phyloP scores from a whole-genome alignment of 2,888 invertebrate species.

The Lithophane ornitopus region DNA sequence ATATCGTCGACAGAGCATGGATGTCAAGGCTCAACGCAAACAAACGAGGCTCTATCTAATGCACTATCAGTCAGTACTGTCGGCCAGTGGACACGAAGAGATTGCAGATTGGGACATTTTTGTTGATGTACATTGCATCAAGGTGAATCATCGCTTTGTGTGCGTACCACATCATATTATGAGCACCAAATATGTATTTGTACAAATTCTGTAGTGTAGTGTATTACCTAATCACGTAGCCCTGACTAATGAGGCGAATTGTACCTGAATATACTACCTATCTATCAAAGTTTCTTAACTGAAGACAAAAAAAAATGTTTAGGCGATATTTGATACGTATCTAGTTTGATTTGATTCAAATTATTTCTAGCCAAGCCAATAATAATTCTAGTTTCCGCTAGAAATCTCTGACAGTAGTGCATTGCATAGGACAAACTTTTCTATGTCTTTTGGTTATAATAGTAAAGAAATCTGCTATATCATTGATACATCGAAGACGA shows the following conservation, averaged over 20 bases:
- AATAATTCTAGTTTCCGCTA: background rate
- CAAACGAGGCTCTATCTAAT: constrained; percentile 43
- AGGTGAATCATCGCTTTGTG: constrained; percentile 36
- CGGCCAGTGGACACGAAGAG: constrained; percentile 23
- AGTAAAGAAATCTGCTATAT: background rate
- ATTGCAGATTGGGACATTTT: constrained; percentile 40
- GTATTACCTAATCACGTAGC: background rate
- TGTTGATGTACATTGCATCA: constrained; percentile 39
- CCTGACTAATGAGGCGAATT: background rate
- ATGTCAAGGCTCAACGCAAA: constrained; percentile 62
- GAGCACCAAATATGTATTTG: background rate
- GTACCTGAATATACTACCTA: background rate
- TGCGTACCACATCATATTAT: background rate
- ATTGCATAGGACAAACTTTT: background rate
- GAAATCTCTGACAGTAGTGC: background rate
- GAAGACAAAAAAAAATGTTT: background rate
- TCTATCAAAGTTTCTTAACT: too few species aligned
- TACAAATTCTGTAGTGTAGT: background rate
- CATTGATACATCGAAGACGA: background rate
- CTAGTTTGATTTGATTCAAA: background rate
- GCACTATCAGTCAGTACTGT: constrained; percentile 35
- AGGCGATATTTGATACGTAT: background rate
- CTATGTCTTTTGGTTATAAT: background rate
- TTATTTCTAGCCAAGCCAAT: background rate
- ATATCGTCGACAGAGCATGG: constrained; percentile 53